phyloP scores from a whole-genome alignment of 2,113 vertebrate genomes.

The Cranoglanis bouderius region DNA sequence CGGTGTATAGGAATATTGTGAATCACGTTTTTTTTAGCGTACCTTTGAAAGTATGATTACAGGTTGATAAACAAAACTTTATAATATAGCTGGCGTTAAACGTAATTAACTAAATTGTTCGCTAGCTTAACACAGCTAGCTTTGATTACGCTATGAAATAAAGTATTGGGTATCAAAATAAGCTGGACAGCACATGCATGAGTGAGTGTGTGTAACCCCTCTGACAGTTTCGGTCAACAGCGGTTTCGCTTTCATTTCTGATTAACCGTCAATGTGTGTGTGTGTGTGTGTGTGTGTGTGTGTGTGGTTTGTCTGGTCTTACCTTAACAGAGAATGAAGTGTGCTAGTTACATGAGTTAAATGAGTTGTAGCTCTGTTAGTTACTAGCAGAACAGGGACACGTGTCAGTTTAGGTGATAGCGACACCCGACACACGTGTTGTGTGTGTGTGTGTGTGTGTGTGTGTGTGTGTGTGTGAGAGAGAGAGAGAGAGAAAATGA shows the following conservation, averaged over 20 bases:
- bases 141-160: neutral
- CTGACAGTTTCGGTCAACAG: neutral
- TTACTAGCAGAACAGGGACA: neutral
- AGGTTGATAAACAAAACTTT: neutral
- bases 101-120: too few species aligned
- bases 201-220: neutral
- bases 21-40: neutral
- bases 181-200: too few species aligned
- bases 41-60: neutral
- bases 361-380: neutral
- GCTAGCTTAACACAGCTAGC: neutral
- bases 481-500: too few species aligned
- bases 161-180: too few species aligned
- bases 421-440: too few species aligned
- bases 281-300: neutral
- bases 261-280: too few species aligned
- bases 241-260: neutral
- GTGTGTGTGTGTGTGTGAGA: neutral
- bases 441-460: neutral
- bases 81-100: neutral
- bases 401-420: neutral
- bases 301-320: neutral
- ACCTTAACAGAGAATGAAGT: neutral
- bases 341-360: neutral
- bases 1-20: neutral